phyloP scores from a whole-genome alignment of 2,113 vertebrate genomes.

The Hippocampus comes region DNA sequence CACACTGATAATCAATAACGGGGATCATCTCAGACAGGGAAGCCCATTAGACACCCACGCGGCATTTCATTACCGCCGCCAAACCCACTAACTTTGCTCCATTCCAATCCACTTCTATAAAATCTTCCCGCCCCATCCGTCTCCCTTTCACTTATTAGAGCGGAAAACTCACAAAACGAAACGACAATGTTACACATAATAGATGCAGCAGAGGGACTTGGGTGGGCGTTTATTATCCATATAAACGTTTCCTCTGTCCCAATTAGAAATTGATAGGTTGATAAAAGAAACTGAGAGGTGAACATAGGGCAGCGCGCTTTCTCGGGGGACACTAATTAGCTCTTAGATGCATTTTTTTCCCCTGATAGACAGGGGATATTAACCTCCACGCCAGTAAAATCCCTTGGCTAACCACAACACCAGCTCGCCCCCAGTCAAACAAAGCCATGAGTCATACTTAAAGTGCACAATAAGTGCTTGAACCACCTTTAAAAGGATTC shows the following conservation, averaged over 20 bases:
- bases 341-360: neutral
- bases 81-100: slow-evolving; percentile 29
- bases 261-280: slow-evolving; percentile 28
- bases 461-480: neutral
- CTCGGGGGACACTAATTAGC: slow-evolving; percentile 20
- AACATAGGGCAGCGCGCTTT: slow-evolving; percentile 8
- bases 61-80: slow-evolving; percentile 40
- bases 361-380: slow-evolving; percentile 10
- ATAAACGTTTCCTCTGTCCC: slow-evolving; percentile 28
- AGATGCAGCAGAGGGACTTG: slow-evolving; percentile 33
- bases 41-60: slow-evolving; percentile 55
- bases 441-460: neutral
- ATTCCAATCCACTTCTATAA: slow-evolving; percentile 9
- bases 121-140: slow-evolving; percentile 17
- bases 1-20: slow-evolving; percentile 51
- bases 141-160: slow-evolving; percentile 19
- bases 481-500: too few species aligned
- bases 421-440: neutral
- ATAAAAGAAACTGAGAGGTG: slow-evolving; percentile 15
- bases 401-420: slow-evolving; percentile 6
- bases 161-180: slow-evolving; percentile 22
- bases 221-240: slow-evolving; percentile 36
- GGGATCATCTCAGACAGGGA: slow-evolving; percentile 47
- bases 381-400: slow-evolving; percentile 4
- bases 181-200: slow-evolving; percentile 10